Evolutionary conservation across 2,888 invertebrate genomes (phyloP).

Genomic region (Thelaira solivaga): DNA sequence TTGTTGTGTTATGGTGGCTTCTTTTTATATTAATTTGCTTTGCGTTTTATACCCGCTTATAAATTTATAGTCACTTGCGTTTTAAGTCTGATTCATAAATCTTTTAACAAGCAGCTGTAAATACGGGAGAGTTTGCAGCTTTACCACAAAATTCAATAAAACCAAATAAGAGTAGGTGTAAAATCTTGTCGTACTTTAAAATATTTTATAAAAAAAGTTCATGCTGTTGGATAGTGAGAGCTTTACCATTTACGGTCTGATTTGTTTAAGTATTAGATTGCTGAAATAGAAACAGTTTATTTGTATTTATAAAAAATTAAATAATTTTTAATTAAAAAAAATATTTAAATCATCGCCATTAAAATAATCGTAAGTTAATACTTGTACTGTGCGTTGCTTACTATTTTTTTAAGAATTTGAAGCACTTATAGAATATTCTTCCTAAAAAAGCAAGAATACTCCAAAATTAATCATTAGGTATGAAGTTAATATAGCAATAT

Average conservation of each 20-base stretch:
- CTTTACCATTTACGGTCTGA: constrained; percentile 19
- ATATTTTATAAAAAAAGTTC: neutral
- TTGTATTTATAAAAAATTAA: constrained; percentile 38
- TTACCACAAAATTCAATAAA: constrained; percentile 7
- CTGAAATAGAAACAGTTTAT: constrained; percentile 24
- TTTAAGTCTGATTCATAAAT: constrained; percentile 32
- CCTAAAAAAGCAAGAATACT: too few relatives aligned
- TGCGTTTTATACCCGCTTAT: neutral
- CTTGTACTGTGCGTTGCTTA: too few relatives aligned
- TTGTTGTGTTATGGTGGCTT: neutral
- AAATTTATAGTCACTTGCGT: constrained; percentile 27
- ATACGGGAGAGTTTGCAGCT: neutral
- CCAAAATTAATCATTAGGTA: too few relatives aligned
- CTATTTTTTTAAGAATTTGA: too few relatives aligned
- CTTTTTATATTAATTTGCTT: neutral
- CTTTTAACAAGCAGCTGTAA: constrained; percentile 34
- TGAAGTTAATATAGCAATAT: too few relatives aligned
- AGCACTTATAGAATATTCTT: too few relatives aligned
- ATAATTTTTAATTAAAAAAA: neutral
- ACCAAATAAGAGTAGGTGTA: constrained; percentile 32
- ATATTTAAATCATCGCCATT: too few relatives aligned
- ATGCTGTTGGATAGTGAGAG: constrained; percentile 16
- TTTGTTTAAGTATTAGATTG: neutral
- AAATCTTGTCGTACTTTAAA: neutral
- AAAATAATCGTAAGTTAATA: too few relatives aligned